phyloP scores from a whole-genome alignment of 2,888 invertebrate species.

The Plagiodera versicolora region DNA sequence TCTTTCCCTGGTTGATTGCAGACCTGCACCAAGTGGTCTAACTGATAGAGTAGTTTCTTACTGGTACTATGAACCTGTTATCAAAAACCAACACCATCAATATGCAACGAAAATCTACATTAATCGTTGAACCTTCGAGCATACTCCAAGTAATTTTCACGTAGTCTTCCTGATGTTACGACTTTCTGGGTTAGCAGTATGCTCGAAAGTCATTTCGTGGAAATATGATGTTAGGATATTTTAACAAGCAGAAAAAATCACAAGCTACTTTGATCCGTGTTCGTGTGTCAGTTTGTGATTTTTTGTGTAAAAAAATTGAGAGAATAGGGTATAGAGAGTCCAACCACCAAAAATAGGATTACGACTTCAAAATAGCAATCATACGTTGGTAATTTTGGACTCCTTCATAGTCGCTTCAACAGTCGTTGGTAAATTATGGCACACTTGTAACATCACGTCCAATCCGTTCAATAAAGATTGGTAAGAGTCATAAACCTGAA shows the following conservation, averaged over 20 bases:
- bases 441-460: conserved; percentile 68
- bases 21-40: conserved; percentile 94
- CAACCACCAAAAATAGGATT: conserved; percentile 11
- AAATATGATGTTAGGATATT: conserved; percentile 6
- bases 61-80: conserved; percentile 89
- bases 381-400: conserved; percentile 47
- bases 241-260: conserved; percentile 3
- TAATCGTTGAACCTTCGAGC: neutral
- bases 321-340: neutral
- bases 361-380: conserved; percentile 33
- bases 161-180: too few relatives aligned
- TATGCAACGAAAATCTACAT: conserved; percentile 2
- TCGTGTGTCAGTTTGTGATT: neutral
- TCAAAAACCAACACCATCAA: conserved; percentile 50
- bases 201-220: neutral
- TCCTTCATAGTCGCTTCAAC: conserved; percentile 42
- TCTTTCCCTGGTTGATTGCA: conserved; percentile 89
- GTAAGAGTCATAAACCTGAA: conserved; percentile 68
- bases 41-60: conserved; percentile 92
- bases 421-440: conserved; percentile 59
- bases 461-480: conserved; percentile 67
- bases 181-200: neutral
- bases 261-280: neutral
- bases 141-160: neutral
- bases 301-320: conserved; percentile 1